Conservation (phyloP, 2,797 vertebrate genomes). For the Alcedo atthis region DNA sequence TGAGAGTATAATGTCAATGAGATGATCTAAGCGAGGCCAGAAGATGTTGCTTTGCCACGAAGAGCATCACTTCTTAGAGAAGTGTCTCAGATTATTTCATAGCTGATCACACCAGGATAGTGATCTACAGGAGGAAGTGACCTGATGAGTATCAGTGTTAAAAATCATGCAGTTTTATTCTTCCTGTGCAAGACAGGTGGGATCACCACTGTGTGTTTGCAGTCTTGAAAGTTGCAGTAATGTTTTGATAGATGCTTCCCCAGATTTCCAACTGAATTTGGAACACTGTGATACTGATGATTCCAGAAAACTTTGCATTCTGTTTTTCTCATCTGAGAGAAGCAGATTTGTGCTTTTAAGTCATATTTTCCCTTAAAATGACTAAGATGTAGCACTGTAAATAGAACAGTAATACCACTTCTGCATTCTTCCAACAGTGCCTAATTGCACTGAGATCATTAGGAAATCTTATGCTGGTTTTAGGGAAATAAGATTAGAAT, state of each 20-base stretch:
- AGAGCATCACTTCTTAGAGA: background rate
- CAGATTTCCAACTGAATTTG: conserved; percentile 31
- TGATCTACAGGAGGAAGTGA: background rate
- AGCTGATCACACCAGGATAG: conserved; percentile 1
- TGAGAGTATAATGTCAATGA: background rate
- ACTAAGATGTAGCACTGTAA: background rate
- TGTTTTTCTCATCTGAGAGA: conserved; percentile 40
- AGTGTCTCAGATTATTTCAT: background rate
- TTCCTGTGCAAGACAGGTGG: conserved; percentile 44
- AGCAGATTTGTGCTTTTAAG: conserved; percentile 22
- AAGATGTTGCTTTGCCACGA: background rate
- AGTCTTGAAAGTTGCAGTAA: conserved; percentile 29
- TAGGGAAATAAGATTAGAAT: background rate
- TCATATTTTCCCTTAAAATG: background rate
- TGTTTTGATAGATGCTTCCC: background rate
- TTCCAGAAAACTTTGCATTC: conserved; percentile 37
- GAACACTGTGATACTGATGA: background rate
- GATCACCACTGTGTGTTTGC: conserved; percentile 40
- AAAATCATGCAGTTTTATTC: background rate
- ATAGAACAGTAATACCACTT: background rate
- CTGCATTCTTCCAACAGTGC: background rate
- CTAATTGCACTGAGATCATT: background rate
- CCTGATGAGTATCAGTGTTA: background rate
- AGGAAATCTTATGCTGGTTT: background rate
- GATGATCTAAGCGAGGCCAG: background rate